Percentiles rank a stretch among this genome's conserved stretches.
Evolutionary conservation across 2,888 invertebrate species (phyloP).

Genomic region (Nineta flava): DNA sequence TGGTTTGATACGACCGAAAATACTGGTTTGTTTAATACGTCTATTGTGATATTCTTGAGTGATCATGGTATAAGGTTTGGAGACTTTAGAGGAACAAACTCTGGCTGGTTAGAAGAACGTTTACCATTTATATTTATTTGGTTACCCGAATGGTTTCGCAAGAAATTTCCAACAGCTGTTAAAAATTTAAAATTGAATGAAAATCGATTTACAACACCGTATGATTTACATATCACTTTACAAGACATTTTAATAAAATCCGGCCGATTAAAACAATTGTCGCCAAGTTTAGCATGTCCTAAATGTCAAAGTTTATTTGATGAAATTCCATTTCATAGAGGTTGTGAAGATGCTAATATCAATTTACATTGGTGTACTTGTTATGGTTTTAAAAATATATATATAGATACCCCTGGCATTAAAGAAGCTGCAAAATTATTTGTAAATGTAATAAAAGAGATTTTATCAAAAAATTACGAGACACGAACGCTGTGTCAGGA

Average conservation of each 20-base stretch:
- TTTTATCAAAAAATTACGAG: conserved; percentile 19
- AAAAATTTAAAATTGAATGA: conserved; percentile 42
- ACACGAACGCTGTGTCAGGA: conserved; percentile 30
- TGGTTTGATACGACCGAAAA: conserved; percentile 41
- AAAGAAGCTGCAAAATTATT: conserved; percentile 33
- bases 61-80: conserved; percentile 71
- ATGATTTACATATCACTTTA: conserved; percentile 57
- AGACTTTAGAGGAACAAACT: conserved; percentile 44
- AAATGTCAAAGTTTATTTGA: conserved; percentile 48
- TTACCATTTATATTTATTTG: conserved; percentile 57
- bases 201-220: conserved; percentile 53
- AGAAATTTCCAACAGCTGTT: conserved; percentile 34
- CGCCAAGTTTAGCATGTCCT: conserved; percentile 38
- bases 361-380: conserved; percentile 66
- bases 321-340: conserved; percentile 39
- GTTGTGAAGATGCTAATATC: conserved; percentile 51
- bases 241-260: conserved; percentile 42
- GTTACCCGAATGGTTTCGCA: conserved; percentile 44
- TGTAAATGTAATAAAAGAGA: conserved; percentile 24
- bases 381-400: conserved; percentile 35
- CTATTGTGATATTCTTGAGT: conserved; percentile 56
- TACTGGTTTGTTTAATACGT: conserved; percentile 43
- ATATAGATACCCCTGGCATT: conserved; percentile 31
- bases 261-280: conserved; percentile 20
- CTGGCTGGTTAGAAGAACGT: conserved; percentile 65